Percentiles rank a stretch among this genome's conserved stretches.
Conservation (phyloP, 2,888 invertebrate species). For the Chrysotoxum bicinctum region DNA sequence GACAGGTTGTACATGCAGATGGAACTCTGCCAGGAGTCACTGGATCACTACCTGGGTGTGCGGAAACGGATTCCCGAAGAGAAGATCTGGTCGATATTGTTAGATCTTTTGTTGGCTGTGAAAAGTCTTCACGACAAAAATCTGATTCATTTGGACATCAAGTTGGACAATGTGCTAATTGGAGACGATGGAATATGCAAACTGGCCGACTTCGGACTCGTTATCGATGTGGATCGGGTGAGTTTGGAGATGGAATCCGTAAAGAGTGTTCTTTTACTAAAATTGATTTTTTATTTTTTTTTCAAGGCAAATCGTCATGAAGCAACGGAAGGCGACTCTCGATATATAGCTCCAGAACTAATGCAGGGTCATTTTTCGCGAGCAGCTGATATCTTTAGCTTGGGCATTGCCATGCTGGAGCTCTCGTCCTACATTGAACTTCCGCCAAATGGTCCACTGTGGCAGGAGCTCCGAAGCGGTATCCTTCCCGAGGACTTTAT, state of each 20-base stretch:
- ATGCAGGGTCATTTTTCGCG: constrained; percentile 85
- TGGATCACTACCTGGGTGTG: constrained; percentile 84
- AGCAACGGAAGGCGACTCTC: constrained; percentile 88
- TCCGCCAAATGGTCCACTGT: constrained; percentile 86
- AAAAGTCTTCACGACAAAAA: constrained; percentile 86
- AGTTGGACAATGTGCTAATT: constrained; percentile 89
- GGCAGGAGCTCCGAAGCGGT: constrained; percentile 86
- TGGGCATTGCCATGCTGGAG: constrained; percentile 89
- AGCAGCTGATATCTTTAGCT: constrained; percentile 88
- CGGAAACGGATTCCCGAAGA: constrained; percentile 84
- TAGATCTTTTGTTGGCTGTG: constrained; percentile 85
- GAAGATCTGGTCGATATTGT: constrained; percentile 86
- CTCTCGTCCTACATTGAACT: constrained; percentile 87
- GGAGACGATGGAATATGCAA: constrained; percentile 86
- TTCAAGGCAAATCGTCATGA: constrained; percentile 83
- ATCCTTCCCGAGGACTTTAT: constrained; percentile 82
- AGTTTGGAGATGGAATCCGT: background rate
- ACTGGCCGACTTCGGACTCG: constrained; percentile 88
- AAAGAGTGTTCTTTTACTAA: background rate
- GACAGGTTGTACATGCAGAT: constrained; percentile 87
- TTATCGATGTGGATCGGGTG: constrained; percentile 85
- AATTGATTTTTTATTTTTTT: background rate
- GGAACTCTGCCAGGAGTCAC: constrained; percentile 86
- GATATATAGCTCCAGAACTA: constrained; percentile 89
- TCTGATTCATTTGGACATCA: constrained; percentile 89